phyloP scores from a whole-genome alignment of 35 echinoderm and acorn worm genomes.

The Ophiothrix spiculata region DNA sequence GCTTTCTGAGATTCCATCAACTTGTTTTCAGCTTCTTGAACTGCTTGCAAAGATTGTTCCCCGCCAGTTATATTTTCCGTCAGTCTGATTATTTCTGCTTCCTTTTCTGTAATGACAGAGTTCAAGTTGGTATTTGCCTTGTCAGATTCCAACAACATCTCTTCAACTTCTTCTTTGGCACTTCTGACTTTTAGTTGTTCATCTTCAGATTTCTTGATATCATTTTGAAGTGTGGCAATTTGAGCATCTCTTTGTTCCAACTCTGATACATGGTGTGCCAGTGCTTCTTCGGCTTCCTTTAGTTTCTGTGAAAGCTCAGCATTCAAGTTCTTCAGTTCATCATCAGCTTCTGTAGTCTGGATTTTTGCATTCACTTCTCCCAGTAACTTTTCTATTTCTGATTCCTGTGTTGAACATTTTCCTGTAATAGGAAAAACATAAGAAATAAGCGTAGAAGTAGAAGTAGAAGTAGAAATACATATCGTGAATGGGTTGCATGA shows the following conservation, averaged over 20 bases:
- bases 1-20: background rate
- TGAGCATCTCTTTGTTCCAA: background rate
- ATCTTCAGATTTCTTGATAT: background rate
- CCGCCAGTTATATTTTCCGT: background rate
- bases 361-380: no score
- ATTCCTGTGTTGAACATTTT: no score
- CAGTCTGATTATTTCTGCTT: background rate
- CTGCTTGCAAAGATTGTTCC: background rate
- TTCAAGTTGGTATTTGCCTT: background rate
- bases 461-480: no score
- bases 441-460: no score
- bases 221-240: background rate
- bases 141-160: background rate
- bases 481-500: no score
- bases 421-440: background rate
- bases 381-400: no score
- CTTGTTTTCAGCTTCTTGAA: background rate
- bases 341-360: background rate
- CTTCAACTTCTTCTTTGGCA: background rate
- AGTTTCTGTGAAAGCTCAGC: background rate
- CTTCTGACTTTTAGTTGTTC: background rate
- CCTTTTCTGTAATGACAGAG: conserved; percentile 1
- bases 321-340: background rate
- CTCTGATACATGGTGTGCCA: background rate
- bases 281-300: background rate